Base-by-base conservation (phyloP, 2,888 invertebrate genomes). In the Eristalis tenax region DNA sequence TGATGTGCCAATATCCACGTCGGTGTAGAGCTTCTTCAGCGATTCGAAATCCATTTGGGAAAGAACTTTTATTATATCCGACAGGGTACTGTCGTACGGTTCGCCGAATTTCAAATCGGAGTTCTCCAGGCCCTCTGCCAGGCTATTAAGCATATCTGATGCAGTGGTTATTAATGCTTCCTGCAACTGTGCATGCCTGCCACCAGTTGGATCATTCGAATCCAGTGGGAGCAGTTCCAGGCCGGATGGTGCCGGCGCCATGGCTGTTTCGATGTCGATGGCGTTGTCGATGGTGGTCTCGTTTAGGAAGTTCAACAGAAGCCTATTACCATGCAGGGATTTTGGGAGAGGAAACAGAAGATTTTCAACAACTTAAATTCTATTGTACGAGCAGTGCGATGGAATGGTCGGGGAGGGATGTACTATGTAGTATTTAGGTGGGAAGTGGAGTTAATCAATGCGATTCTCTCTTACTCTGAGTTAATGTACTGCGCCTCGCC, bases 1-100 rank as follows among this genome's bases (percentile, higher is more conserved):
- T 89, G 96, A 96, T 3, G 96, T 96, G 0, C 96, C 96, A 0
- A 95, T 92, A 1, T 95, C 94, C 28, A 95, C 92, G 87, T 95
- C 94, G 5, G 94, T 93, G 89, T 95, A 95, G 0, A 95, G 91
- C 35, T 93, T 93, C 61, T 91, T 91, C 3, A 93, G 78, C 5
- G 93, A 93, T 38, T 91, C 90, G 68, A 91, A 92, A 83, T 93
- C 91, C 91, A 93, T 91, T 90, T 92, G 91, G 22, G 92, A 92
- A 4, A 93, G 89, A 0, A 93, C 79, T 80, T 91, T 91, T 35
- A 93, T 92, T 23, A 93, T 91, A 84, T 93, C 93, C 0, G 93
- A 92, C 1, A 93, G 90, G 0, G 91, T 91, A 2, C 92, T 91
- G 78, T 93, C 93, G 78, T 93, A 93, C 32, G 93, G 93, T 77